Percentiles rank a stretch among this genome's conserved stretches.
These are phyloP conservation scores for Solea senegalensis DNA, from an alignment of 2,113 vertebrate species.

Conservation along the genomic window DNA sequence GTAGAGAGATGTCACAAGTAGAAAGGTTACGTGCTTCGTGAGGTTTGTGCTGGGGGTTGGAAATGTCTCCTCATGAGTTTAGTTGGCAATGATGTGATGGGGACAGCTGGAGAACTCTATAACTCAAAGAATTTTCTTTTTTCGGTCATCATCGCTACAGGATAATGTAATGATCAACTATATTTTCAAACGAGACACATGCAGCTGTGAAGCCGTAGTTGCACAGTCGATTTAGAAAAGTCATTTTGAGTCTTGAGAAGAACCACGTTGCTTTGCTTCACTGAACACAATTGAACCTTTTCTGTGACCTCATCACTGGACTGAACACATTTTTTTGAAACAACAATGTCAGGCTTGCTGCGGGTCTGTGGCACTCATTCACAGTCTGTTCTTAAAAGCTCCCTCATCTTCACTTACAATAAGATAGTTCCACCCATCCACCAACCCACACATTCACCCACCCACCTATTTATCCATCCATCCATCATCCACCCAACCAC, in stretches of 20 bases:
- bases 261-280: slow-evolving; percentile 27
- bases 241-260: slow-evolving; percentile 27
- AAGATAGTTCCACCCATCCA: slow-evolving; percentile 8
- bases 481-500: no score
- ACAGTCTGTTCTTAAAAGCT: slow-evolving; percentile 45
- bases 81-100: slow-evolving; percentile 5
- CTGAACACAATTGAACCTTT: slow-evolving; percentile 28
- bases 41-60: slow-evolving; percentile 24
- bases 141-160: neutral
- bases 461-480: no score
- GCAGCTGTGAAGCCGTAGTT: neutral
- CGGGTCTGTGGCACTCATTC: slow-evolving; percentile 30
- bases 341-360: slow-evolving; percentile 10
- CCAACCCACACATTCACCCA: no score
- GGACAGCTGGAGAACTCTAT: neutral
- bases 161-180: neutral
- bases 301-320: slow-evolving; percentile 33
- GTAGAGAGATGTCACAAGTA: slow-evolving; percentile 47
- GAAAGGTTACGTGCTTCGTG: slow-evolving; percentile 26
- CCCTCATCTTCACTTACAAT: slow-evolving; percentile 25
- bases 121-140: neutral
- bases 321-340: slow-evolving; percentile 23
- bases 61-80: slow-evolving; percentile 16
- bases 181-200: slow-evolving; percentile 6
- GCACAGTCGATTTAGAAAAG: slow-evolving; percentile 25